These are phyloP conservation scores for Tympanuchus pallidicinctus DNA, from an alignment of 2,113 vertebrate genomes.

Conservation along the genomic window DNA sequence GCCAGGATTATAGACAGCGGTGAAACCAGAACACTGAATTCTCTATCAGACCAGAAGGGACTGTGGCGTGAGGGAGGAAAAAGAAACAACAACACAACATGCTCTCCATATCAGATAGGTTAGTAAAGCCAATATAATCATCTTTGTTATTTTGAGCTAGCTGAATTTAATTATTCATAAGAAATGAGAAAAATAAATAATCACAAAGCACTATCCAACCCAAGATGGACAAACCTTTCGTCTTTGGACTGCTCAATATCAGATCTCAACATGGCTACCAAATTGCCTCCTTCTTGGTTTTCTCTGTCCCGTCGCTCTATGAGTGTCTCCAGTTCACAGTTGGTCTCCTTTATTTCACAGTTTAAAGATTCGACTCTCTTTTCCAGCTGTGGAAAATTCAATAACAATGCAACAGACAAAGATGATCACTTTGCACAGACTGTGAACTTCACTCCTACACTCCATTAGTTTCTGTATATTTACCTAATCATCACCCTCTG, in stretches of 20 bases:
- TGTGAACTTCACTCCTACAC: not conserved
- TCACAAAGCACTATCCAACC: not conserved
- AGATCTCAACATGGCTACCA: slow-evolving; percentile 85
- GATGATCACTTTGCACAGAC: not conserved
- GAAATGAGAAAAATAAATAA: not conserved
- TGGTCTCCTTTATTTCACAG: slow-evolving; percentile 78
- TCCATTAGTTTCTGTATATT: not conserved
- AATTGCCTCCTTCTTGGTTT: slow-evolving; percentile 85
- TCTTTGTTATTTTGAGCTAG: not conserved
- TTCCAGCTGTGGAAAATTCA: slow-evolving; percentile 79
- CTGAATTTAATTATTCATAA: not conserved
- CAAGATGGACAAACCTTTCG: slow-evolving; percentile 80
- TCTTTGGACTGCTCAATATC: slow-evolving; percentile 81
- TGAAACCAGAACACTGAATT: not conserved
- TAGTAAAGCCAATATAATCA: not conserved
- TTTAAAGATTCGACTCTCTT: slow-evolving; percentile 80
- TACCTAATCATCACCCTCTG: not conserved
- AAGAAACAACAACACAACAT: not conserved
- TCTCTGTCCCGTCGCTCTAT: slow-evolving; percentile 84
- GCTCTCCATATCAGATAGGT: not conserved
- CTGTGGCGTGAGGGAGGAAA: not conserved
- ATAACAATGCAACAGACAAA: not conserved
- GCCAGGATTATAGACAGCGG: not conserved
- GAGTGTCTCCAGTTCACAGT: slow-evolving; percentile 82
- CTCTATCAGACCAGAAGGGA: not conserved